phyloP scores from a whole-genome alignment of 2,888 invertebrate species.

The Synanthedon myopaeformis region DNA sequence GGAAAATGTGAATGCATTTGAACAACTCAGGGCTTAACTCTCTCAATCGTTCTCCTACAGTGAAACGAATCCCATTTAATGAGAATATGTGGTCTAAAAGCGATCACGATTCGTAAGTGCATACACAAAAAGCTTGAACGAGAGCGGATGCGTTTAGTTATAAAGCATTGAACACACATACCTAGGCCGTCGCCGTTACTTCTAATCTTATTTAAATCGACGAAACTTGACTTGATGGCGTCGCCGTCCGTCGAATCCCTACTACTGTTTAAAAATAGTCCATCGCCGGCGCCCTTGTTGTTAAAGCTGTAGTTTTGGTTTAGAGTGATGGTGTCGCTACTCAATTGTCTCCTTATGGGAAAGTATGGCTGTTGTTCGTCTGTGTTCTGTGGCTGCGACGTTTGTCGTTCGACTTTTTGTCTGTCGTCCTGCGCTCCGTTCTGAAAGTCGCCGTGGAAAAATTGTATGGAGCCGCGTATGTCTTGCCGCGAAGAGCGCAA shows the following conservation, averaged over 20 bases:
- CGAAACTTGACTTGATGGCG: conserved; percentile 74
- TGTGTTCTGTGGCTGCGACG: conserved; percentile 56
- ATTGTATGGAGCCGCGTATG: conserved; percentile 76
- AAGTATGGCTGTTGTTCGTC: conserved; percentile 6
- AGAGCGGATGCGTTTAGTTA: neutral
- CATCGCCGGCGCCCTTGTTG: conserved; percentile 54
- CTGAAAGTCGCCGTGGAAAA: conserved; percentile 73
- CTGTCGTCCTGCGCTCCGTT: conserved; percentile 47
- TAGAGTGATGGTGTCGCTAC: conserved; percentile 67
- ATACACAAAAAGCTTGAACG: neutral
- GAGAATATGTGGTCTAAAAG: conserved; percentile 55
- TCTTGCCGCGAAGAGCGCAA: conserved; percentile 82
- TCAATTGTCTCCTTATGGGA: conserved; percentile 67
- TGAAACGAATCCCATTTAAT: conserved; percentile 5
- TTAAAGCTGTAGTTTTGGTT: conserved; percentile 39
- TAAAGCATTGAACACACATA: conserved; percentile 18
- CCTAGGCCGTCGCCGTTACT: conserved; percentile 63
- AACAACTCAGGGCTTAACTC: conserved; percentile 22
- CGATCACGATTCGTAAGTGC: neutral
- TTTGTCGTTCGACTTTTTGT: conserved; percentile 4
- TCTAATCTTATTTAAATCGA: conserved; percentile 74
- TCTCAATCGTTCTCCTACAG: neutral
- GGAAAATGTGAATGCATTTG: too few species aligned
- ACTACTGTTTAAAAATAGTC: conserved; percentile 45
- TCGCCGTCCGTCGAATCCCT: conserved; percentile 73